Evolutionary conservation across 2,113 vertebrate species (phyloP), one percentile per base, ranked within the genome.

Genomic region (Psittacula cyanocephala): DNA sequence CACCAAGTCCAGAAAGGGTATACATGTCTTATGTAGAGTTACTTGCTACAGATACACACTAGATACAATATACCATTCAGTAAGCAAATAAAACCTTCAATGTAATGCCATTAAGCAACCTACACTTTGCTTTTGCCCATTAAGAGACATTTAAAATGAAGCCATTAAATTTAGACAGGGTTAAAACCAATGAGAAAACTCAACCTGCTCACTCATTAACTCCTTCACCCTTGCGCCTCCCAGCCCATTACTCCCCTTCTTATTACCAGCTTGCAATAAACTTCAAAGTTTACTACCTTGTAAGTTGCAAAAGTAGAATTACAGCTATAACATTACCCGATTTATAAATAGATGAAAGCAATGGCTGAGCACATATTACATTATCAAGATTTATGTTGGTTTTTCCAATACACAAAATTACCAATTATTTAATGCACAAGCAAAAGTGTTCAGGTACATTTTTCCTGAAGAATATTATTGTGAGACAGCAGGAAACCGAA

Each of bases 181-280:
- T 91, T 94, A 95, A 94, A 94, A 65, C 55, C 68, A 96, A 88
- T 23, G 39, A 86, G 72, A 88, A 88, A 90, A 83, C 33, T 88
- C 68, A 37, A 88, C 77, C 41, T 86, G 43, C 37, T 94, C 88
- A 27, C 76, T 65, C 82, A 71, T 91, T 89, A 89, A 72, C 67
- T 95, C 52, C 7, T 49, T 86, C 68, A 86, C 71, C 59, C 53
- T 70, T 41, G 25, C 70, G 64, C 75, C 37, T 83, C 91, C 75
- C 53, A 90, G 80, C 72, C 68, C 39, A n/a, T 81, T 88, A 70
- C 55, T 63, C 78, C 86, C 37, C 35, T 78, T 62, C 82, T 74
- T 75, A 91, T 88, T 81, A 78, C 83, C 4, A 1, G 33, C 65
- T 67, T 50, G 72, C 57, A 91, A 81, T 86, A 70, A 83, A 88